phyloP scores from a whole-genome alignment of 2,797 vertebrate genomes.

The Chelon auratus region DNA sequence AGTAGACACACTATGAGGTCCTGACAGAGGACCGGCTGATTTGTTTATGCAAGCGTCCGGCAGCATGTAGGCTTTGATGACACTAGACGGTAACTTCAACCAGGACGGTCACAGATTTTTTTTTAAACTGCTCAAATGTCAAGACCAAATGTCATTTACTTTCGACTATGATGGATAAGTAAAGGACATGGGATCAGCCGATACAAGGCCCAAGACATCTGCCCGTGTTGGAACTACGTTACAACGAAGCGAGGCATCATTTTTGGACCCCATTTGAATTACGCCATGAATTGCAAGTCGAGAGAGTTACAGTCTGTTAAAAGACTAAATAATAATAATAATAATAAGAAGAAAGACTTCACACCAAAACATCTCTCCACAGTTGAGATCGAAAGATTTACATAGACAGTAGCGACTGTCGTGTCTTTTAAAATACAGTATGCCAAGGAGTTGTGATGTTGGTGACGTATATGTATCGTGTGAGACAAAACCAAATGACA shows the following conservation, averaged over 20 bases:
- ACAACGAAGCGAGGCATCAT: background rate
- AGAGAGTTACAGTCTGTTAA: too few relatives aligned
- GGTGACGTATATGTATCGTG: too few relatives aligned
- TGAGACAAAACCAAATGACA: too few relatives aligned
- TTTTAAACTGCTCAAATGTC: background rate
- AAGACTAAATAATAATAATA: too few relatives aligned
- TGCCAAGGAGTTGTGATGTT: too few relatives aligned
- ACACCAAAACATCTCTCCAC: too few relatives aligned
- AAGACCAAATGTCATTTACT: background rate
- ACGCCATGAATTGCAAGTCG: too few relatives aligned
- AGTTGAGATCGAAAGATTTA: too few relatives aligned
- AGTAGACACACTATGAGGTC: background rate
- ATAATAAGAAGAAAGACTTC: too few relatives aligned
- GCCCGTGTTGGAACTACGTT: background rate
- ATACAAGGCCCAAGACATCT: background rate
- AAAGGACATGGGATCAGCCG: background rate
- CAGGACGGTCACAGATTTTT: background rate
- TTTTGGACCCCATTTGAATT: too few relatives aligned
- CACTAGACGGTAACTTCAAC: background rate
- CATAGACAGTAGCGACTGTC: too few relatives aligned
- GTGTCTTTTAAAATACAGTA: too few relatives aligned
- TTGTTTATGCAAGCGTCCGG: background rate
- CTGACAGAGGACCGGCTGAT: background rate
- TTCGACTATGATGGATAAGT: background rate
- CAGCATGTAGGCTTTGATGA: background rate